A percentile compares a stretch with the other conserved stretches of the same genome.
These are phyloP conservation scores for Octodonta nipae DNA, from an alignment of 2,888 invertebrate genomes.

Conservation along the genomic window DNA sequence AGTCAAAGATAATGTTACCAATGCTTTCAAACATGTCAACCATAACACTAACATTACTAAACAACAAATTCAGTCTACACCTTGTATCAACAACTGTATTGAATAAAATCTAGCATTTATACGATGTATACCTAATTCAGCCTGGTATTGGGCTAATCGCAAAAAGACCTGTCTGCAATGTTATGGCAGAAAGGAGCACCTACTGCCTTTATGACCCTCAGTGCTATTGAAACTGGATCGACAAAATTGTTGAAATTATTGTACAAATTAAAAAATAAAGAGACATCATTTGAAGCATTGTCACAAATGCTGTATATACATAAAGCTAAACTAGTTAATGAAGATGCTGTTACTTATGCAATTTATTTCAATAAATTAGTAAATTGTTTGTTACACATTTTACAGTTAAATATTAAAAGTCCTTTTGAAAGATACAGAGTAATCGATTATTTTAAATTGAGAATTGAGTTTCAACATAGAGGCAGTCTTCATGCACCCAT, in stretches of 20 bases:
- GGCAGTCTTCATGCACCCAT: conserved; percentile 3
- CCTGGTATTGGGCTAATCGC: conserved; percentile 4
- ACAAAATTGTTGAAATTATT: neutral
- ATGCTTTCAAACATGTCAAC: conserved; percentile 3
- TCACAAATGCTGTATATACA: neutral
- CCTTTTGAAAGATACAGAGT: conserved; percentile 26
- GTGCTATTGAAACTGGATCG: neutral
- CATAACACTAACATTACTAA: conserved; percentile 2
- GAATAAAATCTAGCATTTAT: conserved; percentile 7
- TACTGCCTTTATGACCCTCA: neutral
- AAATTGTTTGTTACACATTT: conserved; percentile 18
- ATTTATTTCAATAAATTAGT: conserved; percentile 25
- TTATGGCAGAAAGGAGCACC: neutral
- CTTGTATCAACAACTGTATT: conserved; percentile 4
- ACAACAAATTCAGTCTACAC: conserved; percentile 2
- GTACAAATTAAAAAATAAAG: conserved; percentile 2
- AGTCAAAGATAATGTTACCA: neutral
- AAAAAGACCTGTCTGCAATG: conserved; percentile 6
- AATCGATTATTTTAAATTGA: conserved; percentile 23
- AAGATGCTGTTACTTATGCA: conserved; percentile 12
- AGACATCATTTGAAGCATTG: neutral
- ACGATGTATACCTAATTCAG: conserved; percentile 4
- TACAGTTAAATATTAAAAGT: conserved; percentile 19
- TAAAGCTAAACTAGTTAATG: conserved; percentile 1
- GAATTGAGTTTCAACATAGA: neutral